Evolutionary conservation across 2,797 vertebrate genomes (phyloP), one percentile per base, ranked within the genome.

Genomic region (Sphaeramia orbicularis): DNA sequence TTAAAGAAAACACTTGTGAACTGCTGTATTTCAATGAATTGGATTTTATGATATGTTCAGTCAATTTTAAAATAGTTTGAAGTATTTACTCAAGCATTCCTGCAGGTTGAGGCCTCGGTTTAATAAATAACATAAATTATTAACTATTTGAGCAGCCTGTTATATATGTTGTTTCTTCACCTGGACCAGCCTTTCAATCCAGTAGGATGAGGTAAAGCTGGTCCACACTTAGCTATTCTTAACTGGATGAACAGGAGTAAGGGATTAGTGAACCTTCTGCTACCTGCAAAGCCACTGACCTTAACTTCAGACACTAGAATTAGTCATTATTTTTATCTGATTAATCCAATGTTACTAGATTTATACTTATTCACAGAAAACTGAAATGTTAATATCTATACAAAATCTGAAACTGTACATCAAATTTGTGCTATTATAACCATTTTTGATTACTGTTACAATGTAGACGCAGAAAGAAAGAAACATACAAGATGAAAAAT

Each of bases 171-270:
- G 19, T 59, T 57, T n/a, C 55, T 24, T 88, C 58, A 80, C 77
- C 85, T 74, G 41, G 48, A 48, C 14, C 54, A 67, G 24, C 71
- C 65, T 81, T 24, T 79, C 69, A 83, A 78, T 87, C 79, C 1
- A 1, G 61, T 18, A 6, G 4, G n/a, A 49, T 69, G 42, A 84
- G 65, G 67, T 68, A 74, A 91, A 91, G 86, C 87, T 53, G 77
- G 80, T 87, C 81, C 80, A 55, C 84, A 66, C 60, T 86, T 83
- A 85, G 84, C 73, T 74, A 47, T 68, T 75, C 61, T 65, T 90
- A 86, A 84, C 24, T 45, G 79, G 84, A 89, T 92, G 14, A 80
- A 55, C 16, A 13, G 16, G 52, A 76, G 67, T 24, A 57, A 74
- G 48, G 67, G 74, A 81, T 89, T 79, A 85, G 14, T 38, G 44